Evolutionary conservation across 1,140 invertebrate genomes (phyloP), one percentile per base, ranked within the genome.

Genomic region (Diprion similis): DNA sequence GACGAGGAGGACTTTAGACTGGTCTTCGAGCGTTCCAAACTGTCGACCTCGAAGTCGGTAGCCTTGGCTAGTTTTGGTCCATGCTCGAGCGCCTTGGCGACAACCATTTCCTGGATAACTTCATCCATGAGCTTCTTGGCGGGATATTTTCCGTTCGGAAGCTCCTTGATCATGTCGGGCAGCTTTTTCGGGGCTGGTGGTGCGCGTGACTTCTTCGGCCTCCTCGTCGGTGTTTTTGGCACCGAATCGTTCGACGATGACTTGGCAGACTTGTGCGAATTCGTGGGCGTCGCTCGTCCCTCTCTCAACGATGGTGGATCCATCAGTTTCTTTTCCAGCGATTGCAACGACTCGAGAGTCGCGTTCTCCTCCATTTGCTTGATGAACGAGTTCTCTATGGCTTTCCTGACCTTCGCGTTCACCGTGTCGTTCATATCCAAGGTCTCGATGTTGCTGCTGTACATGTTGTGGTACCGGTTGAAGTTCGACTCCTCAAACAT

Each of bases 41-140:
- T 96, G 76, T 96, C 94, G 1, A 93, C 92, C 79, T 96, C 94
- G 77, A 94, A 95, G 72, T 94, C 77, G 66, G 84, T 46, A 69
- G 77, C 10, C 72, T 78, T 79, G 0, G 45, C 45, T 8, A 66
- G 69, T 68, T 0, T 79, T 19, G 65, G 70, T 71, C 73, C 76
- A 59, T 84, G 77, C n/a, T 89, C 87, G 1, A 87, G 74, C 0
- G 84, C 86, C 69, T 89, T 87, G 0, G 85, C 84, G 10, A 84
- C 85, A 0, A 89, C 85, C 78, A 90, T 85, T 75, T 90, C 89
- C 24, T 87, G 86, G 24, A 90, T 89, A 8, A 90, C 89, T 0
- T 88, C 88, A 47, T 90, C 89, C 87, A 89, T 90, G 17, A 89
- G 85, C 15, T 81, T 81, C 73, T 88, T 88, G 0, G 85, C 78